These are phyloP conservation scores for Polietes domitor DNA, from an alignment of 2,888 invertebrate genomes.

Conservation along the genomic window DNA sequence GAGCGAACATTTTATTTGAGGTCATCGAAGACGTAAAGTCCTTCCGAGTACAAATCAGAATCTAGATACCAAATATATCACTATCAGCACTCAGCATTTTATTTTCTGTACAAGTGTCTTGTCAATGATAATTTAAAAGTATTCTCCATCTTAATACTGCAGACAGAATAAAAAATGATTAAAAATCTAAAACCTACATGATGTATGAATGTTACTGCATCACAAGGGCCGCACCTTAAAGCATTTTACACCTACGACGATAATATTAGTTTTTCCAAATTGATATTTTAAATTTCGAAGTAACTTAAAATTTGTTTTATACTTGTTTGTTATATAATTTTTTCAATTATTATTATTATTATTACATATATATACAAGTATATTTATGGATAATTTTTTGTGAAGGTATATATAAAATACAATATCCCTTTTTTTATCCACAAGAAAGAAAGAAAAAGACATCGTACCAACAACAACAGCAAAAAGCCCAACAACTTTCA, in stretches of 20 bases:
- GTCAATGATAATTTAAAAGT: too few species aligned
- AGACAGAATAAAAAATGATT: too few species aligned
- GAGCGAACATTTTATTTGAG: too few species aligned
- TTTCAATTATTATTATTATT: constrained; percentile 5
- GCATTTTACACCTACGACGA: background rate
- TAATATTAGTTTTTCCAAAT: background rate
- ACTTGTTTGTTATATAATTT: background rate
- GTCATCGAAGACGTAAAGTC: too few species aligned
- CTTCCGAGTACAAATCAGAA: too few species aligned
- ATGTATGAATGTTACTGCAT: too few species aligned
- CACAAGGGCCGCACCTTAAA: background rate
- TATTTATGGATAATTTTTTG: background rate
- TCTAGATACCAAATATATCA: too few species aligned
- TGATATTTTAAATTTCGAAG: background rate
- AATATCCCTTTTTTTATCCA: background rate
- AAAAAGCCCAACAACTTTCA: background rate
- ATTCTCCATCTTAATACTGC: too few species aligned
- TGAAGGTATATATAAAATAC: background rate
- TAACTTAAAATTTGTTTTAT: too few species aligned
- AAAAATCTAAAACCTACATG: too few species aligned
- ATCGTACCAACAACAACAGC: background rate
- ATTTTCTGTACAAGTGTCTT: too few species aligned
- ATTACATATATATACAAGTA: background rate
- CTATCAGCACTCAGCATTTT: too few species aligned
- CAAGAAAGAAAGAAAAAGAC: background rate